Percentiles rank a stretch among this genome's conserved stretches.
Evolutionary conservation across 1,140 invertebrate genomes (phyloP).

Genomic region (Drosophila burlai): DNA sequence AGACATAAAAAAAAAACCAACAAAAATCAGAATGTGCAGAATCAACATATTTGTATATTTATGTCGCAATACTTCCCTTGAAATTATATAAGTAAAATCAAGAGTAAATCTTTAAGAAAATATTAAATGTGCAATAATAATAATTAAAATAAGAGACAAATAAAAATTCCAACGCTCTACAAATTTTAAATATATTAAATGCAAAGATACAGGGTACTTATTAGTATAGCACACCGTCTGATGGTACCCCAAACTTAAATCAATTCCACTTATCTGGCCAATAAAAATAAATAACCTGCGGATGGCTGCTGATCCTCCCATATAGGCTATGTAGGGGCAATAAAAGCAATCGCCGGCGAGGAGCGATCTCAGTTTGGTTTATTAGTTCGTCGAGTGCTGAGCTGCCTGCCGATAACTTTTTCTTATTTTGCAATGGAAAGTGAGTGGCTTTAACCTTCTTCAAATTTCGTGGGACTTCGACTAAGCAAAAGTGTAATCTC

Average conservation of each 20-base stretch:
- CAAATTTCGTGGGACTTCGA: neutral
- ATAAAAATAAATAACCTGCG: conserved; percentile 20
- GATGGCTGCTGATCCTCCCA: conserved; percentile 37
- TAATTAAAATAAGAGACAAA: neutral
- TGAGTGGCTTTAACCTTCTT: neutral
- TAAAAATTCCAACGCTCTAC: too few species aligned
- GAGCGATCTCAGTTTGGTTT: conserved; percentile 2
- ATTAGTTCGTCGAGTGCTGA: conserved; percentile 24
- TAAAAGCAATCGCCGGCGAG: conserved; percentile 29
- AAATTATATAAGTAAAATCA: neutral
- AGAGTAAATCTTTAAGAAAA: neutral
- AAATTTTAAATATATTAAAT: neutral
- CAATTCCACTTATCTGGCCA: conserved; percentile 29
- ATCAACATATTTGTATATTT: neutral
- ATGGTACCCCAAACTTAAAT: conserved; percentile 3
- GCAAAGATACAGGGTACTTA: neutral
- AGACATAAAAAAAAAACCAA: neutral
- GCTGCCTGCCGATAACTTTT: conserved; percentile 11
- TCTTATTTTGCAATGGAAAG: conserved; percentile 18
- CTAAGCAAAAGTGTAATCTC: neutral
- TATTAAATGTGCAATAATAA: neutral
- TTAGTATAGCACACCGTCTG: neutral
- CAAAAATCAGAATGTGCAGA: neutral
- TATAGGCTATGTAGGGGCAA: conserved; percentile 5
- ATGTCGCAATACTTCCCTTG: neutral